Evolutionary conservation across 2,113 vertebrate genomes (phyloP), one percentile per base, ranked within the genome.

Genomic region (Aptenodytes forsteri): DNA sequence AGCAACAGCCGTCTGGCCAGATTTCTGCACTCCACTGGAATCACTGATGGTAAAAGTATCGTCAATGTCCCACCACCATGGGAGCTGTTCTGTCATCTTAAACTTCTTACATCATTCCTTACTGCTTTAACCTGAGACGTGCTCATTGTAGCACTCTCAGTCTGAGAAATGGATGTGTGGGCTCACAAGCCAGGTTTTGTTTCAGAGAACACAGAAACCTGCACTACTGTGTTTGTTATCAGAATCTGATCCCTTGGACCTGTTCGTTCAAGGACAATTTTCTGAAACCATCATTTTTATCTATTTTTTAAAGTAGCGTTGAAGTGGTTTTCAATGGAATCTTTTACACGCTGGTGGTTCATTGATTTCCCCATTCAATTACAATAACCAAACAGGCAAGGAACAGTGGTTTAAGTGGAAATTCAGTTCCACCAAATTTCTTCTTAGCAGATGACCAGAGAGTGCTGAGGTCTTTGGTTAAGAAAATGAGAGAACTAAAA

Each of bases 281-380:
- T 94, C 34, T 89, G 56, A 79, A 88, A 29, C 16, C 7, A 17
- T 58, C 16, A 38, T 82, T 90, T 92, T 95, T 34, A 58, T 90
- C 65, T 85, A 36, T 55, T 80, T 70, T 91, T 79, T 85, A 40
- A 58, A 83, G 44, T 38, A 86, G 20, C 1, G 0, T 54, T 90
- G 54, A 90, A 89, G 77, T 21, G 22, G 44, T 59, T 92, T 76
- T 42, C 58, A 91, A 14, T 52, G 15, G 47, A 59, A 66, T 66
- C 21, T 81, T 93, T 83, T 58, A 78, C 36, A 76, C 4, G 0
- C 55, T 58, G 25, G 16, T 91, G 40, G 36, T 84, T 81, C 36
- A 75, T 70, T 84, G 81, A 89, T 95, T 94, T 89, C 81, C 58
- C 50, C 40, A 55, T 82, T 91, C 50, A 70, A 69, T 89, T 92